Evolutionary conservation across 2,113 vertebrate species (phyloP), one percentile per base, ranked within the genome.

Genomic region (Formicarius rufipectus): DNA sequence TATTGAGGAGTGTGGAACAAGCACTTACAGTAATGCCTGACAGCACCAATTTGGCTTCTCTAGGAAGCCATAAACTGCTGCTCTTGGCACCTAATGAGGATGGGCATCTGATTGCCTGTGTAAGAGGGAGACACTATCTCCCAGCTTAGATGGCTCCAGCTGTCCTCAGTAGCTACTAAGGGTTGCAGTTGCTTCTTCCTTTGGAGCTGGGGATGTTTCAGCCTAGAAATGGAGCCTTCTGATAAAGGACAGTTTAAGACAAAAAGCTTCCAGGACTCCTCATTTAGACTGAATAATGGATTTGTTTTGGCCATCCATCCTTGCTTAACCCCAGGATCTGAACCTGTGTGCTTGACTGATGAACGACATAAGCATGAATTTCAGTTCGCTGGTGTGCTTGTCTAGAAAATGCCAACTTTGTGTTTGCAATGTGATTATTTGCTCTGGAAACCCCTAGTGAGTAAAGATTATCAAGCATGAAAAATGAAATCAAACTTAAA

Each of bases 1-100:
- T 97, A 97, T 63, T 95, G 96, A 95, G 89, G 89, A 96, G 59
- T 95, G 93, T 96, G 90, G 84, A 94, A 95, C 97, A 97, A 95
- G 97, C 94, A 95, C 84, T 97, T 96, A 96, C 93, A 96, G 96
- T 96, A 96, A 97, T 97, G 96, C 95, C 90, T 96, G 97, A 96
- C 97, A 97, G 94, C 87, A 95, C 84, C 92, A 96, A 96, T 97
- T 97, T 97, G 93, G 92, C 77, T 95, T 97, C 92, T 89, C 89
- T 74, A 74, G 63, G 52, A 97, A 97, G 84, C 96, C 75, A 84
- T 96, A 96, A 96, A 96, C 95, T 94, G 89, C 84, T 93, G 59
- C 55, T 96, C 66, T 91, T 55, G 37, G 81, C 77, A 80, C 55
- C 84, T 97, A 97, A 97, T 97, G 96, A 97, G 93, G 92, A 97